A percentile compares a stretch with the other conserved stretches of the same genome.
Conservation (phyloP, 1,140 invertebrate species). For the Gryon sp. region DNA sequence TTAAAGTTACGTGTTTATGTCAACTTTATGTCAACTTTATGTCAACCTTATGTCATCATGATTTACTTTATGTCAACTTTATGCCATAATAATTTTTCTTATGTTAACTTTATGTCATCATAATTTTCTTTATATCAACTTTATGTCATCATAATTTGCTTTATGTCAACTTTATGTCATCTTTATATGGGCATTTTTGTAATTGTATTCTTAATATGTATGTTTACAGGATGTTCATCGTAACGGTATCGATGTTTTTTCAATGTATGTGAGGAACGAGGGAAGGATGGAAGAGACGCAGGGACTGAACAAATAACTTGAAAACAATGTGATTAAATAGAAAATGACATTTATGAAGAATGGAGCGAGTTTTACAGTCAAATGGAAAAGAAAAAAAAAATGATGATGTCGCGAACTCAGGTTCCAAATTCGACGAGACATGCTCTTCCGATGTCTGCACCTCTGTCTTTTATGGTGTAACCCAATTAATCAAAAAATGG, state of each 20-base stretch:
- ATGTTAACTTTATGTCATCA: no score
- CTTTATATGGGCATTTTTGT: no score
- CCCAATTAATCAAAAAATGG: slow-evolving; percentile 44
- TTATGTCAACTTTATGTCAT: no score
- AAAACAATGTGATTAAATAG: slow-evolving; percentile 61
- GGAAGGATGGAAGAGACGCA: slow-evolving; percentile 15
- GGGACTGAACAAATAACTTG: slow-evolving; percentile 44
- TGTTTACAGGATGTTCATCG: neutral
- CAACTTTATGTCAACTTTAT: no score
- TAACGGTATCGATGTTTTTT: neutral
- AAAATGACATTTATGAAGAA: slow-evolving; percentile 66
- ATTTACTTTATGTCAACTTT: no score
- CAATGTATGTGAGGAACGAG: slow-evolving; percentile 11
- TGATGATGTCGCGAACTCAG: slow-evolving; percentile 34
- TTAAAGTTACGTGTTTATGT: no score
- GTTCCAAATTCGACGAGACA: slow-evolving; percentile 59
- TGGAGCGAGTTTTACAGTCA: slow-evolving; percentile 60
- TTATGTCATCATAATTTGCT: no score
- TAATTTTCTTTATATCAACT: no score
- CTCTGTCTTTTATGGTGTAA: slow-evolving; percentile 40
- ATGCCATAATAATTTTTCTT: no score
- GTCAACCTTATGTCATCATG: no score
- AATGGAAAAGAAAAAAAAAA: slow-evolving; percentile 59
- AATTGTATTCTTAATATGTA: no score
- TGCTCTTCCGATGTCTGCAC: slow-evolving; percentile 43